Percentiles rank a stretch among this genome's conserved stretches.
Conservation (phyloP, 1,140 invertebrate species). For the Philopotamus ludificatus region DNA sequence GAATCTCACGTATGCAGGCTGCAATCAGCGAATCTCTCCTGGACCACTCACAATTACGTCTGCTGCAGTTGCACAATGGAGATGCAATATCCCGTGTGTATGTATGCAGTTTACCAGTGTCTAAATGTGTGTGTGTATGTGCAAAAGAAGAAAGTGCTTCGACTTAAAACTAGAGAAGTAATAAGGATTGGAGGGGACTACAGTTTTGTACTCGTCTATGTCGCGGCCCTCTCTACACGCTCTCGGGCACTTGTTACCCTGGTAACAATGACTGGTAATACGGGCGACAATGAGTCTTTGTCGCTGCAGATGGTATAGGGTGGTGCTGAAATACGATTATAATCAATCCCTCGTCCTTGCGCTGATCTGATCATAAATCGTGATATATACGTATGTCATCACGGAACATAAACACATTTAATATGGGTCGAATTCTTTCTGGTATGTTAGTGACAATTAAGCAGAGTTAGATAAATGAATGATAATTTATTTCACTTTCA, state of each 20-base stretch:
- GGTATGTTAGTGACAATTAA: too few species aligned
- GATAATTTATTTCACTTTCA: too few species aligned
- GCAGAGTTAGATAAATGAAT: too few species aligned
- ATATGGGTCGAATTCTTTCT: too few species aligned
- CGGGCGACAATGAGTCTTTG: slow-evolving; percentile 7
- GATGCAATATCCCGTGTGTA: slow-evolving; percentile 7
- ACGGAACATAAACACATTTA: too few species aligned
- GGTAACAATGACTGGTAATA: slow-evolving; percentile 9
- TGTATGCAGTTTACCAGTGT: neutral
- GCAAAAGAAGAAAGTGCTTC: slow-evolving; percentile 23
- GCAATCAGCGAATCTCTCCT: slow-evolving; percentile 27
- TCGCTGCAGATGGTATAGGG: neutral
- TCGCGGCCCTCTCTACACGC: slow-evolving; percentile 1
- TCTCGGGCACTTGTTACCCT: neutral
- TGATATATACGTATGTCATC: too few species aligned
- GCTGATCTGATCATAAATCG: too few species aligned
- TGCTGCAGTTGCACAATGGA: slow-evolving; percentile 16
- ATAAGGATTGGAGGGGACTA: slow-evolving; percentile 6
- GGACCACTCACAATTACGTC: slow-evolving; percentile 25
- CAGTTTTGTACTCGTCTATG: slow-evolving; percentile 2
- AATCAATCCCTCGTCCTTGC: too few species aligned
- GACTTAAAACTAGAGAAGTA: slow-evolving; percentile 12
- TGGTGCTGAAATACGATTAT: neutral
- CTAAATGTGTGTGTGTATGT: neutral
- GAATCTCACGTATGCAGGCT: slow-evolving; percentile 25